These are phyloP conservation scores for Merops nubicus DNA, from an alignment of 2,113 vertebrate species.

Conservation along the genomic window DNA sequence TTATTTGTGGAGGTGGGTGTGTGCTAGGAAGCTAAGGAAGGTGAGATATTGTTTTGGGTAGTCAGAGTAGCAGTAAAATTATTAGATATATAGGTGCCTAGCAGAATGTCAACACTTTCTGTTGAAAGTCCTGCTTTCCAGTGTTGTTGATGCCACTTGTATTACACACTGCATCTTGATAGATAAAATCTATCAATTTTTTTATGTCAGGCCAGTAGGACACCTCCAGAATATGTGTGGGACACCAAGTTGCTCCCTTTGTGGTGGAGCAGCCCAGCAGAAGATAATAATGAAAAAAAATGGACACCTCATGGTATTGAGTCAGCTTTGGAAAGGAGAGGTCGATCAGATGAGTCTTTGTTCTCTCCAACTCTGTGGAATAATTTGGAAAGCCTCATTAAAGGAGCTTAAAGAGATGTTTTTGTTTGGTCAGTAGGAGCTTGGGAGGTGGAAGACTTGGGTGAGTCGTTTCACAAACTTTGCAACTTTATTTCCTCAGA, in stretches of 20 bases:
- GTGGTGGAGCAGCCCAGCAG: background rate
- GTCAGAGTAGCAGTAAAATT: background rate
- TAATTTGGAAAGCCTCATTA: background rate
- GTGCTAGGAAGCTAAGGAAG: background rate
- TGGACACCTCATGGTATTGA: background rate
- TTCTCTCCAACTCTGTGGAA: background rate
- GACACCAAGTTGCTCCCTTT: background rate
- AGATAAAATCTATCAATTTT: background rate
- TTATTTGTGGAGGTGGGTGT: background rate
- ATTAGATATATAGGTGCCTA: background rate
- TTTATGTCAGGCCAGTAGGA: background rate
- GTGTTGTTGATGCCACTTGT: background rate
- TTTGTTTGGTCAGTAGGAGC: background rate
- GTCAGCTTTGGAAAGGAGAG: background rate
- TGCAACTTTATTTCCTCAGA: background rate
- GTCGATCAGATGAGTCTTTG: background rate
- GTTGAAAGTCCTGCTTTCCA: background rate
- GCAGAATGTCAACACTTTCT: background rate
- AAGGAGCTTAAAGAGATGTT: background rate
- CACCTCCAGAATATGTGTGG: background rate
- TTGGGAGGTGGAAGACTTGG: background rate
- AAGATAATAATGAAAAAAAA: background rate
- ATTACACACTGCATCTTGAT: background rate
- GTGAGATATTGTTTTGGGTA: background rate
- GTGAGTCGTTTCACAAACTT: background rate